phyloP scores from a whole-genome alignment of 2,888 invertebrate genomes.

The Drosophila nr. perissopoda region DNA sequence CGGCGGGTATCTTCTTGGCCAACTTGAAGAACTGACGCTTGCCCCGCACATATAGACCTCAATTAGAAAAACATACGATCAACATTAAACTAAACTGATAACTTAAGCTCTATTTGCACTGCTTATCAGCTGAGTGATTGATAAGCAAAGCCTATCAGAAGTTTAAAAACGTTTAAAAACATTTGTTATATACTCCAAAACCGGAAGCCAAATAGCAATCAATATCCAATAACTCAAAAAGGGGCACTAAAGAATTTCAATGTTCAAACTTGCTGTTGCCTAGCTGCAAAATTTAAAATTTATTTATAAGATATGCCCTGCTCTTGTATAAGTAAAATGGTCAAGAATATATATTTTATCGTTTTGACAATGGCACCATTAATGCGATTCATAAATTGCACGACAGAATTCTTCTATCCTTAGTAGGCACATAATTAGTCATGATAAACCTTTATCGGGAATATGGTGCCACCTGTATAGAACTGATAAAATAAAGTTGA shows the following conservation, averaged over 20 bases:
- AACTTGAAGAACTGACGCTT: slow-evolving; percentile 90
- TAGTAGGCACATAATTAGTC: slow-evolving; percentile 5
- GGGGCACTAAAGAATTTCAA: slow-evolving; percentile 17
- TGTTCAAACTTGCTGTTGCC: neutral
- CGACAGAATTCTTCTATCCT: slow-evolving; percentile 1
- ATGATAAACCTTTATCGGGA: neutral
- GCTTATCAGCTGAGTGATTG: slow-evolving; percentile 15
- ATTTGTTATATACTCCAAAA: slow-evolving; percentile 1
- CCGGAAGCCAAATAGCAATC: slow-evolving; percentile 21
- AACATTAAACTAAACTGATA: neutral
- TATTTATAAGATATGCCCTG: neutral
- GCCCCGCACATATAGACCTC: slow-evolving; percentile 88
- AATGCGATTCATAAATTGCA: neutral
- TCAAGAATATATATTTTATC: neutral
- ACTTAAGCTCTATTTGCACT: neutral
- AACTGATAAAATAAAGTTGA: neutral
- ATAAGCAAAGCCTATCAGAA: slow-evolving; percentile 35
- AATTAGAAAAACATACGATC: neutral
- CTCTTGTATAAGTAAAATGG: neutral
- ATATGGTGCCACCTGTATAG: slow-evolving; percentile 19
- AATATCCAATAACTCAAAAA: slow-evolving; percentile 12
- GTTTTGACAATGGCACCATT: neutral
- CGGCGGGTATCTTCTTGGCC: slow-evolving; percentile 90
- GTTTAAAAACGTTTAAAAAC: slow-evolving; percentile 1
- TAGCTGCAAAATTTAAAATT: neutral